Percentiles rank a stretch among this genome's conserved stretches.
Conservation (phyloP, 1,140 invertebrate species). For the Drosophila subpulchrella region DNA sequence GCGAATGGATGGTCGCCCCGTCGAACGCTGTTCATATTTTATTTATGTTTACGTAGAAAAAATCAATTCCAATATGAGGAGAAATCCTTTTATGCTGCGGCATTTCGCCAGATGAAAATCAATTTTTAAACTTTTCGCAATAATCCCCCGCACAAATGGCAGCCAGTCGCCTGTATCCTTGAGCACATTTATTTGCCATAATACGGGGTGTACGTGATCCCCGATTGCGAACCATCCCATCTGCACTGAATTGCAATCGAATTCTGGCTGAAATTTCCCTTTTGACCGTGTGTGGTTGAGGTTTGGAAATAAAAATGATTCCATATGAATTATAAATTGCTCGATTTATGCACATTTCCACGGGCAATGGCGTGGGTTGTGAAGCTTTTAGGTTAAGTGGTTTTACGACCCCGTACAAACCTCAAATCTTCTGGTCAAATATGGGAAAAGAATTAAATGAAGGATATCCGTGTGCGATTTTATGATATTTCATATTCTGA, state of each 20-base stretch:
- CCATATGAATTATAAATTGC: conserved; percentile 80
- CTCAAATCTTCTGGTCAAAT: conserved; percentile 6
- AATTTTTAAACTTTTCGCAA: conserved; percentile 77
- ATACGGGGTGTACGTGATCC: conserved; percentile 69
- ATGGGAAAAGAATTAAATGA: conserved; percentile 1
- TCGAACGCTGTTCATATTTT: conserved; percentile 70
- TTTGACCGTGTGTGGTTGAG: conserved; percentile 29
- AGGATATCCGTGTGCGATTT: background rate
- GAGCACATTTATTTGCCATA: conserved; percentile 79
- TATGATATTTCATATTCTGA: background rate
- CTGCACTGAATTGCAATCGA: conserved; percentile 48
- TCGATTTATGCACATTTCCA: conserved; percentile 68
- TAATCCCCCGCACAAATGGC: conserved; percentile 41
- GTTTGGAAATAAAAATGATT: conserved; percentile 55
- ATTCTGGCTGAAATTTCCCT: conserved; percentile 13
- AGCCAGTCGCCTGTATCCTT: conserved; percentile 50
- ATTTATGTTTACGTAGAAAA: conserved; percentile 78
- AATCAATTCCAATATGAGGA: conserved; percentile 75
- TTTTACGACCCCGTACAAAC: conserved; percentile 60
- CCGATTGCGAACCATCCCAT: background rate
- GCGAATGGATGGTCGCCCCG: background rate
- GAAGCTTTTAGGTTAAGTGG: conserved; percentile 75
- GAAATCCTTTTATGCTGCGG: conserved; percentile 75
- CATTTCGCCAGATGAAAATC: conserved; percentile 69
- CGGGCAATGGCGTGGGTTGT: conserved; percentile 13